phyloP scores from a whole-genome alignment of 2,888 invertebrate species.

The Plagodis pulveraria region DNA sequence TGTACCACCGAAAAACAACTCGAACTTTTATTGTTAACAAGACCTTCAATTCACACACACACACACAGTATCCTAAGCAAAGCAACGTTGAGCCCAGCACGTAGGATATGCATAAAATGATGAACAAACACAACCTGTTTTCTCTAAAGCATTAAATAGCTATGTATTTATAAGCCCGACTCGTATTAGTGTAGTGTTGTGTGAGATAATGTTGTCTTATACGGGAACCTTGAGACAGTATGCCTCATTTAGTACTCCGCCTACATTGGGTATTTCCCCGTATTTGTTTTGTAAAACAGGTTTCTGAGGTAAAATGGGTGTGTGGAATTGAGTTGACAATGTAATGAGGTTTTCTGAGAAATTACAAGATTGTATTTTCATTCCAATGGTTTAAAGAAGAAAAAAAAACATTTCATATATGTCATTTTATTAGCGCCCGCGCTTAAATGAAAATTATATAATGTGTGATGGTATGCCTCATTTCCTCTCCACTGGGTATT shows the following conservation, averaged over 20 bases:
- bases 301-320: slow-evolving; percentile 1
- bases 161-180: slow-evolving; percentile 18
- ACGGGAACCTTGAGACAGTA: slow-evolving; percentile 1
- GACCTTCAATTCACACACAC: no score
- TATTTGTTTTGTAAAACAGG: slow-evolving; percentile 2
- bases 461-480: no score
- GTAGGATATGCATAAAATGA: slow-evolving; percentile 18
- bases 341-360: not conserved
- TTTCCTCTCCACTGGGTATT: no score
- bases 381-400: no score
- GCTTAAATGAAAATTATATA: no score
- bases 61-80: slow-evolving; percentile 12
- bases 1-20: not conserved
- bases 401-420: no score
- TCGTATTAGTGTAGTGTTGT: slow-evolving; percentile 14
- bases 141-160: slow-evolving; percentile 12
- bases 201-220: slow-evolving; percentile 13
- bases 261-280: not conserved
- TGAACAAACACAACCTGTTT: slow-evolving; percentile 18
- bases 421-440: no score
- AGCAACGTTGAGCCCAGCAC: slow-evolving; percentile 14
- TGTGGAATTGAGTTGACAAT: not conserved
- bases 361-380: no score
- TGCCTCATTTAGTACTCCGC: slow-evolving; percentile 12
- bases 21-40: no score